These are phyloP conservation scores for Macrosoma leucophasiata DNA, from an alignment of 2,888 invertebrate genomes.

Conservation along the genomic window DNA sequence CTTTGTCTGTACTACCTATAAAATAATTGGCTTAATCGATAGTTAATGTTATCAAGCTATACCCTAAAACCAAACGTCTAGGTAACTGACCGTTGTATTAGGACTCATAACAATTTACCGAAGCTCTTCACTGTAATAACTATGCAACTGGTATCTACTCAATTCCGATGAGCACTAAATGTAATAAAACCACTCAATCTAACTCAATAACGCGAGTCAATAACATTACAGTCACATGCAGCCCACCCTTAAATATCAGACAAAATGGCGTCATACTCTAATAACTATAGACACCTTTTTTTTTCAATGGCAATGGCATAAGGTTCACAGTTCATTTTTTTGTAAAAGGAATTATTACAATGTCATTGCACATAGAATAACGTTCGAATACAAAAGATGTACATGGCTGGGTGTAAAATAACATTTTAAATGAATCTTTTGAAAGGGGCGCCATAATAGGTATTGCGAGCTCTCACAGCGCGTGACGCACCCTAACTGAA, in stretches of 20 bases:
- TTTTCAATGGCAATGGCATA: constrained; percentile 28
- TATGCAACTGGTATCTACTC: no score
- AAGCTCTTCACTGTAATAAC: no score
- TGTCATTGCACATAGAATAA: constrained; percentile 35
- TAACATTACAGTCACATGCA: constrained; percentile 45
- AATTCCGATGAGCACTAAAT: constrained; percentile 21
- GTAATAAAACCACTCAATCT: constrained; percentile 52
- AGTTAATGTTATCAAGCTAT: no score
- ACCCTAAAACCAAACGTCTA: no score
- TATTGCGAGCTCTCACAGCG: constrained; percentile 52
- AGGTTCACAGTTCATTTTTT: constrained; percentile 37
- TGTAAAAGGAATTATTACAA: constrained; percentile 47
- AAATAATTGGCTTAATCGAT: no score
- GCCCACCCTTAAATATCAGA: constrained; percentile 35
- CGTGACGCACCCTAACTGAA: constrained; percentile 57
- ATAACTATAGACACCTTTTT: constrained; percentile 29
- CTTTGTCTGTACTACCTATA: no score
- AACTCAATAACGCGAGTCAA: constrained; percentile 60
- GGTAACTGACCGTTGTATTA: no score
- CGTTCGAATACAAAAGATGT: constrained; percentile 52
- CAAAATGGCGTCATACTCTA: constrained; percentile 57
- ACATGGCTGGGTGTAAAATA: constrained; percentile 57
- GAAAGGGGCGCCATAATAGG: constrained; percentile 67
- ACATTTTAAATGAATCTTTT: constrained; percentile 75
- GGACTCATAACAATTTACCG: no score